These are phyloP conservation scores for Rotaria macrura DNA, from an alignment of 2,888 invertebrate genomes.

Conservation along the genomic window DNA sequence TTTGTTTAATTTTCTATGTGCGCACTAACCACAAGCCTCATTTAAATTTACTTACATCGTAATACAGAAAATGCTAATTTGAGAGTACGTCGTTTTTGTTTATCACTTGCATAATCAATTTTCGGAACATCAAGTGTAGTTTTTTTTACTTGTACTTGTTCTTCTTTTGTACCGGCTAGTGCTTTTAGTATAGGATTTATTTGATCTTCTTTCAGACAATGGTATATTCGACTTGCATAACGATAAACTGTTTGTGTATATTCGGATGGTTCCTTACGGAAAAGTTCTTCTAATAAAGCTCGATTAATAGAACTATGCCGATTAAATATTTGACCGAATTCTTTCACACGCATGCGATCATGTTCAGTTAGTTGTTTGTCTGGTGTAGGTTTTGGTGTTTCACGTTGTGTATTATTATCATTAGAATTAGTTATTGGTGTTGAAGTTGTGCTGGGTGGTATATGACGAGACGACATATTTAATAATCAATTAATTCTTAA, in stretches of 20 bases:
- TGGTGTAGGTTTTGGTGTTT: not conserved
- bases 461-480: not conserved
- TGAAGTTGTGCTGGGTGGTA: not conserved
- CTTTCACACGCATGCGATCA: constrained; percentile 27
- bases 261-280: constrained; percentile 27
- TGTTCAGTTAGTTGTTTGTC: constrained; percentile 21
- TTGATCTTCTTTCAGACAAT: constrained; percentile 32
- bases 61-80: constrained; percentile 31
- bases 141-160: constrained; percentile 25
- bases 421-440: not conserved
- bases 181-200: constrained; percentile 32
- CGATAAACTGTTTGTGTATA: constrained; percentile 30
- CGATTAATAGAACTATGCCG: constrained; percentile 24
- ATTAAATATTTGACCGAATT: constrained; percentile 29
- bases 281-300: constrained; percentile 25
- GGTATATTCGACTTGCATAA: constrained; percentile 30
- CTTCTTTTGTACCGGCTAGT: constrained; percentile 13
- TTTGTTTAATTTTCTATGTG: not conserved
- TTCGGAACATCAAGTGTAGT: constrained; percentile 26
- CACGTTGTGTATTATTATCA: not conserved
- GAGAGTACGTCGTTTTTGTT: constrained; percentile 31
- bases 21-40: not conserved
- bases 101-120: constrained; percentile 26
- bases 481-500: not conserved
- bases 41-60: constrained; percentile 20